Percentiles rank a stretch among this genome's conserved stretches.
phyloP scores from a whole-genome alignment of 2,888 invertebrate species.

The Pseudococcus viburni region DNA sequence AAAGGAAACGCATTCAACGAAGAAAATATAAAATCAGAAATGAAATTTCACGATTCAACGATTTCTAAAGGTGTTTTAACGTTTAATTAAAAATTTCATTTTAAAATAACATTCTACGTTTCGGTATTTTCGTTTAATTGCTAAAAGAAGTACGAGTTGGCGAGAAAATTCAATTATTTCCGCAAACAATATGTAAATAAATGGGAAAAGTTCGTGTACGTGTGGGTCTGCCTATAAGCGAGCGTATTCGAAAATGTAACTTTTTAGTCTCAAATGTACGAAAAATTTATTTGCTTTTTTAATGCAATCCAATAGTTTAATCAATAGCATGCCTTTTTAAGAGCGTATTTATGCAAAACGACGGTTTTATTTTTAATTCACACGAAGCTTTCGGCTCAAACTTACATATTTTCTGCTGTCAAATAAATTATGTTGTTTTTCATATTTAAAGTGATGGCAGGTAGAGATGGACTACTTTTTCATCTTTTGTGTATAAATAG shows the following conservation, averaged over 20 bases:
- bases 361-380: constrained; percentile 48
- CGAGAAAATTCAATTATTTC: constrained; percentile 38
- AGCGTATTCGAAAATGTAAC: constrained; percentile 1
- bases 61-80: constrained; percentile 48
- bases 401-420: constrained; percentile 7
- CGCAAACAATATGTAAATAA: constrained; percentile 36
- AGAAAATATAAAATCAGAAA: constrained; percentile 55
- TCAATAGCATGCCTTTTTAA: constrained; percentile 28
- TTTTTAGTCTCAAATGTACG: neutral
- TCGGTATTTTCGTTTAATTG: constrained; percentile 45
- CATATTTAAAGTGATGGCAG: no score
- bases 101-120: constrained; percentile 52
- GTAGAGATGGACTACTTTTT: no score
- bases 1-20: constrained; percentile 43
- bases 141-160: constrained; percentile 22
- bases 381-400: constrained; percentile 35
- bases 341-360: constrained; percentile 48
- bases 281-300: constrained; percentile 52
- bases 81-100: constrained; percentile 57
- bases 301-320: constrained; percentile 55
- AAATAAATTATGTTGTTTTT: neutral
- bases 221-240: neutral
- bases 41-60: constrained; percentile 52
- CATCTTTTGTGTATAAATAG: no score
- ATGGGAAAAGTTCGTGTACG: constrained; percentile 46